Base-by-base conservation (phyloP, 2,888 invertebrate genomes). In the Crossocerus cetratus region DNA sequence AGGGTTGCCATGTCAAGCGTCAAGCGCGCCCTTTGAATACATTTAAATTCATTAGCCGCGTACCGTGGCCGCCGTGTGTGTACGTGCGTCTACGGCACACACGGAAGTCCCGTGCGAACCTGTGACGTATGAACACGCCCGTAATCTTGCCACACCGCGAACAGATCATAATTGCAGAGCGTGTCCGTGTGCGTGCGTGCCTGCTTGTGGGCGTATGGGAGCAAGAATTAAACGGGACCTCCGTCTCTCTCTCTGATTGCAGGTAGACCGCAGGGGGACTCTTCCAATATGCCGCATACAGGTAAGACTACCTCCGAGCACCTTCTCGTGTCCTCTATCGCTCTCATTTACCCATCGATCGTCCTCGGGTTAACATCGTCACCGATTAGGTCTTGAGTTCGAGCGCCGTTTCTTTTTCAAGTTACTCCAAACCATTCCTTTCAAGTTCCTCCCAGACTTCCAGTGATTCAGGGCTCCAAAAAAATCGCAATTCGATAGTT, bases 11-110 rank as follows among this genome's bases (percentile, higher is more conserved):
- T 86, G 89, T 87, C 87, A 86, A 86, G 86, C 87, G 84, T 85
- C 87, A 87, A 85, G 87, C 86, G 83, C 88, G 87, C 88, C 88
- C 88, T 86, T 88, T 88, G 89, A 88, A 89, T 89, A 89, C 85
- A 89, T 89, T 89, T 88, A 88, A 89, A 89, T 89, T 88, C 86
- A 89, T 89, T 89, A 89, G 83, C 81, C 78, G 79, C 77, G 75
- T 74, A 74, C 74, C 78, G 78, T 80, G 65, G 49, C 49, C 16
- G 23, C 23, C 32, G 16, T n/a, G 16, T 49, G 16, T 49, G 14
- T 16, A 43, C 13, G 44, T 49, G 20, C 53, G 21, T 23, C 62
- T 54, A 63, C 32, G 45, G 61, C 49, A 21, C 65, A 18, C 49
- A 4, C 20, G 14, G 42, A 23, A 58, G 65, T n/a, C 4, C 49